Base-by-base conservation (phyloP, 2,888 invertebrate species). In the Tiliacea aurago region DNA sequence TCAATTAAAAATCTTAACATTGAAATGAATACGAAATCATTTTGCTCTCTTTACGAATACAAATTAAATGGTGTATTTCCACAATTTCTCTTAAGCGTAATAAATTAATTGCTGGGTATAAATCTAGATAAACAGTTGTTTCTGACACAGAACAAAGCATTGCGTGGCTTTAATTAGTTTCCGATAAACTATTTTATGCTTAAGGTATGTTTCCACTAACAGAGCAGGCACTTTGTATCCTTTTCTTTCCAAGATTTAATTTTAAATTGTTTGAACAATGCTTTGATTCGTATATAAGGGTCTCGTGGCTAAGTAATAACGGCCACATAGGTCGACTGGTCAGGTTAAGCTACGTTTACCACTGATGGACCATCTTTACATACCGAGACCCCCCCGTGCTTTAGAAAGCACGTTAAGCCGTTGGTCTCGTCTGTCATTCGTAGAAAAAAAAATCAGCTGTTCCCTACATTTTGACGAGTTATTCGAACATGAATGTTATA, bases 21-120 rank as follows among this genome's bases (percentile, higher is more conserved):
- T 65, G 15, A 63, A 63, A 80, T 80, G 11, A 67, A 84, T 49
- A 62, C 37, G 80, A 33, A 59, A 20, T 56, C 33, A 69, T 73
- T 66, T 73, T 66, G 51, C n/a, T 41, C 45, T 69, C 11, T 53
- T 58, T 53, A 33, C 53, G 18, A 78, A 63, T 43, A 49, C 63
- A 41, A 49, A 59, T 78, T 53, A 63, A 76, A 63, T 47, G 41
- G 41, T 76, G 47, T 47, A 59, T 51, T 18, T 61, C 47, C 28
- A 49, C 53, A 41, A 64, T 73, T 41, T 65, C 23, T 20, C 33
- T 72, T 0, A 43, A 33, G 23, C 43, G 33, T 18, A 37, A 47
- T 76, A 63, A 61, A 81, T 77, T 61, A 69, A 71, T 62, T 47
- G 49, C 45, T 20, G 15, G 33, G 13, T 10, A 73, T 43, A 33